Conservation (phyloP, 2,888 invertebrate genomes). For the Dysmachus trigonus region DNA sequence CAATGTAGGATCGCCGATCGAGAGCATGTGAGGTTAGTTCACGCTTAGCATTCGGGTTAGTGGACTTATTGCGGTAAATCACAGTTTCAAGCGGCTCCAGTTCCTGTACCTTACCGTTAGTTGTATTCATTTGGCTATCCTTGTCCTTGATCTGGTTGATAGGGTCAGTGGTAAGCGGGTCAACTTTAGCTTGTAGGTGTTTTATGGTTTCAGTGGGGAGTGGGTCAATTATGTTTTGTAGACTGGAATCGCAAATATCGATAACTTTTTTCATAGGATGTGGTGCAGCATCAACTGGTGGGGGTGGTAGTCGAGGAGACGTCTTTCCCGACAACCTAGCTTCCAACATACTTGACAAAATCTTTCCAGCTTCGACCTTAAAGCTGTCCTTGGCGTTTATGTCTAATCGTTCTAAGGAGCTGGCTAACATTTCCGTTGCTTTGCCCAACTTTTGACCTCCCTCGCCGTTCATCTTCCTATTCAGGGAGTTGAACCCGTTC, state of each 20-base stretch:
- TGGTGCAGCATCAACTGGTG: conserved; percentile 4
- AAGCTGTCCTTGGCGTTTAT: conserved; percentile 59
- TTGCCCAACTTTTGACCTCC: conserved; percentile 33
- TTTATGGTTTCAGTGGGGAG: background rate
- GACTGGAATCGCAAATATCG: conserved; percentile 59
- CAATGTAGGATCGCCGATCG: conserved; percentile 63
- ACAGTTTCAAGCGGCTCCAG: conserved; percentile 55
- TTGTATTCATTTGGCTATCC: background rate
- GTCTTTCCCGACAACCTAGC: conserved; percentile 54
- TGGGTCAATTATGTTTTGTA: conserved; percentile 1
- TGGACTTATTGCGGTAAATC: conserved; percentile 56
- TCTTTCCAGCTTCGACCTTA: conserved; percentile 62
- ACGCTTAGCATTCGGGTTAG: conserved; percentile 53
- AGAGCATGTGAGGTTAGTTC: conserved; percentile 60
- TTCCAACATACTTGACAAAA: conserved; percentile 63
- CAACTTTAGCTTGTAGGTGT: background rate
- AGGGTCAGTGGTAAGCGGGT: background rate
- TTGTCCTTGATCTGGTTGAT: background rate
- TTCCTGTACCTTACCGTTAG: conserved; percentile 39
- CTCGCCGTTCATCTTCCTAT: background rate
- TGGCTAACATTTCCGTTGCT: conserved; percentile 59
- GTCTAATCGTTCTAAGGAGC: conserved; percentile 60
- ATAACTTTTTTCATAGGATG: conserved; percentile 61
- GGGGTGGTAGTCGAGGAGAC: background rate
- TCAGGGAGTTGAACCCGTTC: background rate